Percentiles rank a stretch among this genome's conserved stretches.
These are phyloP conservation scores for Azemiops feae DNA, from an alignment of 2,113 vertebrate genomes.

Conservation along the genomic window DNA sequence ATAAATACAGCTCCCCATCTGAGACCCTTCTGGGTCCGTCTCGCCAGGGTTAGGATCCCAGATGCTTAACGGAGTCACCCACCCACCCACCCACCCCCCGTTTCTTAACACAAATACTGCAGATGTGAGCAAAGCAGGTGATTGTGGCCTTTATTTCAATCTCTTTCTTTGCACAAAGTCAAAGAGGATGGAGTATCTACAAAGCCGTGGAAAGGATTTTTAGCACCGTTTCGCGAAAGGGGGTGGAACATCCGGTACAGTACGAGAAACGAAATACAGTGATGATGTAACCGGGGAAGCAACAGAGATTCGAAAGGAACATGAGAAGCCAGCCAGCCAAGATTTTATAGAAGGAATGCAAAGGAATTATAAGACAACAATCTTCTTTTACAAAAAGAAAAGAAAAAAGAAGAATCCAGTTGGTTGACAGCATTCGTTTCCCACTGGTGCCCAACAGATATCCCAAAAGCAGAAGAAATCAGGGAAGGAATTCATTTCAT, in stretches of 20 bases:
- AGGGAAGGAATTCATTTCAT: neutral
- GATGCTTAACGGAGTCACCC: neutral
- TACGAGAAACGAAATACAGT: slow-evolving; percentile 29
- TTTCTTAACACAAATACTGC: neutral
- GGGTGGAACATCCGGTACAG: slow-evolving; percentile 4
- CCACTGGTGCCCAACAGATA: neutral
- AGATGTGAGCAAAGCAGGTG: slow-evolving; percentile 46
- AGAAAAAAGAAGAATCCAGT: no score
- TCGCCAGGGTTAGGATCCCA: slow-evolving; percentile 52
- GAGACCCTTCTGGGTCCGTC: slow-evolving; percentile 53
- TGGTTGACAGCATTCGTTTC: neutral
- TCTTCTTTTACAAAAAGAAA: neutral
- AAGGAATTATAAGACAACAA: slow-evolving; percentile 17
- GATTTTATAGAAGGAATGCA: neutral
- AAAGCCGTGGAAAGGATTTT: slow-evolving; percentile 37
- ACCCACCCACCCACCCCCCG: neutral
- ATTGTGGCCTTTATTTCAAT: slow-evolving; percentile 5
- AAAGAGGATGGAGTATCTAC: slow-evolving; percentile 30
- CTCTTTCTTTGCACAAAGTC: slow-evolving; percentile 46
- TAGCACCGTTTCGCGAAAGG: slow-evolving; percentile 55
- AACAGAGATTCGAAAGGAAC: slow-evolving; percentile 40
- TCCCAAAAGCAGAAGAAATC: neutral
- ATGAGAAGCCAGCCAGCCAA: slow-evolving; percentile 22
- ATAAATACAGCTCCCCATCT: neutral
- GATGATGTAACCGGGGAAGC: slow-evolving; percentile 41